Evolutionary conservation across 2,113 vertebrate species (phyloP), one percentile per base, ranked within the genome.

Genomic region (Oceanites oceanicus): DNA sequence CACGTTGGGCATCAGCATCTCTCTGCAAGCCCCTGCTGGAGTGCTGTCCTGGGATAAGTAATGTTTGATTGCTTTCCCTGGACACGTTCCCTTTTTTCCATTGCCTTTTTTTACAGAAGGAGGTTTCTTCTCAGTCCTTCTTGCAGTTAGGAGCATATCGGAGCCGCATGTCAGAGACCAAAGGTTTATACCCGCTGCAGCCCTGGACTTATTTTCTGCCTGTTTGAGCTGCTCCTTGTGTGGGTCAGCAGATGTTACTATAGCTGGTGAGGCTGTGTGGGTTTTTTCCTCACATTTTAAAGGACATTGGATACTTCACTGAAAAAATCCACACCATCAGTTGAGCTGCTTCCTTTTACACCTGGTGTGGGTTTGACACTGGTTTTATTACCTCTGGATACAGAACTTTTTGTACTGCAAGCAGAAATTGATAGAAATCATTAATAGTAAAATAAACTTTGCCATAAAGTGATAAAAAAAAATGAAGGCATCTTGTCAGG

Each of bases 1-100:
- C 25, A 20, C 4, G 1, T 5, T 2, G 8, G 30, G 7, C 5
- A 0, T 49, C 34, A 38, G 26, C 38, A 13, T 53, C n/a, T 66
- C 59, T 29, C 53, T 52, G 21, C 34, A 44, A 44, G 53, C 15
- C 4, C 15, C 5, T 62, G 49, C 16, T 1, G 3, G 15, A 4
- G 4, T 61, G 23, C 38, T 47, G 0, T 40, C 8, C 26, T 83
- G 49, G 14, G 7, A 21, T 25, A 49, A 21, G 7, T 16, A 25
- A 52, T 36, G 1, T 52, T 72, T 36, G 40, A 29, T 21, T 62
- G 27, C 55, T 70, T 90, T 88, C 6, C 34, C 18, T 5, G 3
- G 36, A 63, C 61, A 74, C 27, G 27, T 58, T 88, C 38, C 7
- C 22, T 75, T 45, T 76, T 73, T 25, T 34, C 10, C 19, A 52